A percentile compares a stretch with the other conserved stretches of the same genome.
Evolutionary conservation across 2,113 vertebrate genomes (phyloP).

Genomic region (Orycteropus afer): DNA sequence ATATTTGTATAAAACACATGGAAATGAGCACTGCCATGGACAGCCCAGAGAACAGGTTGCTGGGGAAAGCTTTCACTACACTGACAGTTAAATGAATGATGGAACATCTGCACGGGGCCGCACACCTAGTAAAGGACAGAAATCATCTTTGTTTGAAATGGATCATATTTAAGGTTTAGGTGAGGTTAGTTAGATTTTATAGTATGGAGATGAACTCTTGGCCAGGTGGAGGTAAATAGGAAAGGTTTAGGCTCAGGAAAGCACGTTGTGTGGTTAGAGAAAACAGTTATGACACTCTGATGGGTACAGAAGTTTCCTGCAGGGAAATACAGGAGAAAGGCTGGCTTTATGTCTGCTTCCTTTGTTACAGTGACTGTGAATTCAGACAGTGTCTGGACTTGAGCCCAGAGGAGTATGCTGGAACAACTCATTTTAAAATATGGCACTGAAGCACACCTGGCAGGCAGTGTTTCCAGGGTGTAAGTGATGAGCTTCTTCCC

Average conservation of each 20-base stretch:
- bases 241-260: neutral
- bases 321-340: neutral
- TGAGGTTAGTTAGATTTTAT: neutral
- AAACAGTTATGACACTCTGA: neutral
- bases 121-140: neutral
- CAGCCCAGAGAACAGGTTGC: neutral
- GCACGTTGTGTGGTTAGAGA: fast-evolving
- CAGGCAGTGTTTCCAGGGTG: constrained; percentile 18
- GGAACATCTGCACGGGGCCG: neutral
- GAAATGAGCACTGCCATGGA: neutral
- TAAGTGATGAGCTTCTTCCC: constrained; percentile 44
- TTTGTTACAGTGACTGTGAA: constrained; percentile 34
- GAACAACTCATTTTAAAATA: constrained; percentile 77
- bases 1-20: neutral
- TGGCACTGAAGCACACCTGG: constrained; percentile 12
- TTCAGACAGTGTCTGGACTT: constrained; percentile 65
- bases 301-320: neutral
- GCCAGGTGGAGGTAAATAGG: neutral
- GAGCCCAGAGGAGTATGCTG: constrained; percentile 67
- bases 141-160: neutral
- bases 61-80: neutral
- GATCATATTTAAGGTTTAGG: too few relatives aligned
- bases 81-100: neutral
- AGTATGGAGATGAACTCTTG: neutral
- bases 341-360: neutral